These are phyloP conservation scores for Probosciger aterrimus DNA, from an alignment of 2,113 vertebrate genomes.

Conservation along the genomic window DNA sequence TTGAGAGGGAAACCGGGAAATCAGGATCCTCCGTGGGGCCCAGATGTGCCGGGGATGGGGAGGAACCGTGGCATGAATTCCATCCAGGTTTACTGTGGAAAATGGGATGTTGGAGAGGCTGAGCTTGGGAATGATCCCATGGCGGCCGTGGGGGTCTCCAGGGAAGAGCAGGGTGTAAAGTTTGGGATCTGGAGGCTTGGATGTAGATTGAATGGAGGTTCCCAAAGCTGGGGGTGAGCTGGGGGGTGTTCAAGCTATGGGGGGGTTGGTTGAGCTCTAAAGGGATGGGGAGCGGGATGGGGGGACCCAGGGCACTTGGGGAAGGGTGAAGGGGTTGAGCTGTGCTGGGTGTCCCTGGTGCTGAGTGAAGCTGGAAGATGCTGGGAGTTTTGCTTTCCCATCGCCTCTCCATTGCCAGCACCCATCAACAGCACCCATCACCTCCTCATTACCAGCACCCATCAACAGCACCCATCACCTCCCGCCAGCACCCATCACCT, in stretches of 20 bases:
- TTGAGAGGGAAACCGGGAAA: neutral
- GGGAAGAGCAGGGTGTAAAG: neutral
- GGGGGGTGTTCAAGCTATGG: too few species aligned
- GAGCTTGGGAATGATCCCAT: fast-evolving
- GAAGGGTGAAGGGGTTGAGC: neutral
- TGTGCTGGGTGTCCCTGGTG: neutral
- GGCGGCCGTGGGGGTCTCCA: fast-evolving
- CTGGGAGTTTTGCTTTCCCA: neutral
- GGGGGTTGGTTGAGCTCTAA: too few species aligned
- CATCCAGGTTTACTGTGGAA: fast-evolving
- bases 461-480: too few species aligned
- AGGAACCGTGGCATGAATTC: fast-evolving
- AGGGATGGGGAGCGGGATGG: neutral
- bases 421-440: neutral
- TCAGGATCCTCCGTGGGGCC: neutral
- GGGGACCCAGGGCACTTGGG: neutral
- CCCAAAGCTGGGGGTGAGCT: neutral
- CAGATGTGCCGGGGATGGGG: fast-evolving
- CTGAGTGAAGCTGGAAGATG: neutral
- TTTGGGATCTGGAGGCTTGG: neutral
- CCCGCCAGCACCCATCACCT: too few species aligned
- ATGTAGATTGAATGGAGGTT: fast-evolving
- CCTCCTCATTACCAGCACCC: too few species aligned
- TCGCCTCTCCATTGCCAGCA: fast-evolving
- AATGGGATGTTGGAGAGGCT: neutral